Base-by-base conservation (phyloP, 53 echinoderm and acorn worm species). In the Pentamera pediparva region DNA sequence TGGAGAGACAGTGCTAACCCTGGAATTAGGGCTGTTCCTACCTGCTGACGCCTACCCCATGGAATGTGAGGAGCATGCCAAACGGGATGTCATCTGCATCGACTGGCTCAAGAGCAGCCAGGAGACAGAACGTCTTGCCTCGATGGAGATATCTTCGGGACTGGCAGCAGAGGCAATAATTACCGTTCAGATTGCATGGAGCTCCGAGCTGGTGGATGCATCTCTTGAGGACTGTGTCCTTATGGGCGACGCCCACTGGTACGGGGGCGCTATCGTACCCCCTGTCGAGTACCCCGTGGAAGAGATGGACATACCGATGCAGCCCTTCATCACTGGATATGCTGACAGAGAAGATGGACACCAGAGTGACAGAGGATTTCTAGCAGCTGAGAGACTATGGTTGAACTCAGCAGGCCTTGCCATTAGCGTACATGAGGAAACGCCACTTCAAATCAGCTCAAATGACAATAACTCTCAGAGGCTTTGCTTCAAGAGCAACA, bases 321-420 rank as follows among this genome's bases (percentile, higher is more conserved):
- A 92, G 39, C 98, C 98, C 0, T 98, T 85, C 65, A 55, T 86
- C 4, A 80, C 78, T 8, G 54, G 54, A 54, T n/a, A n/a, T n/a
- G n/a, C n/a, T n/a, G n/a, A n/a, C n/a, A 22, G 27, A 22, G 35
- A 61, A 26, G 81, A 92, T 56, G 39, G 85, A 28, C 48, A 79
- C 15, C 60, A 64, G 3, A 74, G 80, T 10, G 50, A 53, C 17
- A 37, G 81, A 13, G 80, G 59, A 4, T 98, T 78, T 76, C 91
- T 88, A 19, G 80, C 88, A 1, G 78, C 92, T 20, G 98, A 98
- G 61, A 84, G 91, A 26, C 92, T 86, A 62, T 98, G 98, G 98
- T 53, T 98, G 62, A 85, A 82, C 25, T 91, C 91, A 30, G 55
- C 33, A 3, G 98, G 98, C 55, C 60, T 91, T 21, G 88, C 91